Conservation (phyloP, 2,888 invertebrate genomes). For the Amitus sp. region DNA sequence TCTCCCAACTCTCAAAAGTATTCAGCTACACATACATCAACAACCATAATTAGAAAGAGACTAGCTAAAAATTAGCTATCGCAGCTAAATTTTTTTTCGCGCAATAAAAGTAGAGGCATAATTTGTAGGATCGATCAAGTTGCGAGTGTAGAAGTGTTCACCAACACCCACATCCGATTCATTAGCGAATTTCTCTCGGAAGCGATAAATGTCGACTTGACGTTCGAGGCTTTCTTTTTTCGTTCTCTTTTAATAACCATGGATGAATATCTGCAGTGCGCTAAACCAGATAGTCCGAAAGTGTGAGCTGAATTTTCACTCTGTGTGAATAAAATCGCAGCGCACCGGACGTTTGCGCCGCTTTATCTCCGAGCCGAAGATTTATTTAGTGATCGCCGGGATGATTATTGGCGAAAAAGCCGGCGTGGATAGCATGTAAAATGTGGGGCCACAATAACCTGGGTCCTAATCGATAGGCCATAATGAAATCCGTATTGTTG, state of each 20-base stretch:
- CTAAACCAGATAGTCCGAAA: background rate
- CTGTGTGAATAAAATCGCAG: conserved; percentile 12
- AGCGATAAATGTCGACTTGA: too few species aligned
- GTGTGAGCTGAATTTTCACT: conserved; percentile 4
- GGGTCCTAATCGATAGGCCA: background rate
- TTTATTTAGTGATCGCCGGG: conserved; percentile 16
- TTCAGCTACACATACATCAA: too few species aligned
- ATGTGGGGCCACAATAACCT: background rate
- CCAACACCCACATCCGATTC: too few species aligned
- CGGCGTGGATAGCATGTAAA: background rate
- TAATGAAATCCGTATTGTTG: conserved; percentile 1
- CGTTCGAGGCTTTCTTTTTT: background rate
- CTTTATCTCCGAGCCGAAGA: conserved; percentile 8
- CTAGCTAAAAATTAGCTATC: too few species aligned
- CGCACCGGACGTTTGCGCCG: conserved; percentile 8
- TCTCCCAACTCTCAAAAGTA: too few species aligned
- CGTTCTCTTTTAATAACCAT: background rate
- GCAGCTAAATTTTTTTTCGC: too few species aligned
- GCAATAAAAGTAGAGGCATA: too few species aligned
- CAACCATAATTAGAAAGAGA: too few species aligned
- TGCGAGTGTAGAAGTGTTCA: too few species aligned
- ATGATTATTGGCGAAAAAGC: conserved; percentile 17
- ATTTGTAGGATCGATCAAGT: too few species aligned
- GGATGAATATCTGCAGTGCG: conserved; percentile 7
- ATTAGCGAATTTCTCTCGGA: too few species aligned